Conservation (phyloP, 2,888 invertebrate genomes). For the Dicroscelio sp. region DNA sequence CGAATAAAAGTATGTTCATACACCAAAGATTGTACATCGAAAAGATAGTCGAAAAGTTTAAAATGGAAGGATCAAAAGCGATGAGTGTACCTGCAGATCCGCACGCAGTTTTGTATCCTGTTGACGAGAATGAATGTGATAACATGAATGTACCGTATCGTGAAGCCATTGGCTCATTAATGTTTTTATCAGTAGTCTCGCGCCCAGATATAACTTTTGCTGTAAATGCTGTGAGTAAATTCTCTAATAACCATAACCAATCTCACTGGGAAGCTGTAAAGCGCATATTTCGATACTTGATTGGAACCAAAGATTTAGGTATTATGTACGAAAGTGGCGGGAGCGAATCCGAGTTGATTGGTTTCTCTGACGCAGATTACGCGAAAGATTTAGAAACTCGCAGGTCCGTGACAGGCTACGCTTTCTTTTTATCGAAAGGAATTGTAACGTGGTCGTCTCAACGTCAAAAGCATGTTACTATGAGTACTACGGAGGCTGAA, state of each 20-base stretch:
- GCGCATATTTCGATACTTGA: constrained; percentile 65
- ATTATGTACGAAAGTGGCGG: constrained; percentile 53
- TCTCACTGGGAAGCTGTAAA: constrained; percentile 77
- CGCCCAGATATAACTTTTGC: constrained; percentile 79
- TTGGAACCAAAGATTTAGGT: constrained; percentile 55
- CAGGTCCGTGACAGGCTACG: constrained; percentile 73
- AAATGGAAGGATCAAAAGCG: constrained; percentile 77
- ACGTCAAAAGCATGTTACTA: constrained; percentile 36
- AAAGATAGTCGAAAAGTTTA: constrained; percentile 76
- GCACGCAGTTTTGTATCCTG: constrained; percentile 57
- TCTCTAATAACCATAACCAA: constrained; percentile 54
- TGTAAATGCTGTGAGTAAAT: constrained; percentile 76
- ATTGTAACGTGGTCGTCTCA: constrained; percentile 46
- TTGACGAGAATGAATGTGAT: constrained; percentile 28
- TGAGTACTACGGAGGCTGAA: constrained; percentile 46
- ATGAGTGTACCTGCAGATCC: constrained; percentile 64
- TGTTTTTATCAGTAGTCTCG: constrained; percentile 77
- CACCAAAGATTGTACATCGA: constrained; percentile 76
- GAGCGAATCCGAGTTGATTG: neutral
- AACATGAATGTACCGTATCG: constrained; percentile 73
- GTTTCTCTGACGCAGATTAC: constrained; percentile 74
- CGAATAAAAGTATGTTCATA: constrained; percentile 63
- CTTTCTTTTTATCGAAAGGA: constrained; percentile 56
- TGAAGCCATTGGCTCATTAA: constrained; percentile 81
- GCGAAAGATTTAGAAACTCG: constrained; percentile 69